Evolutionary conservation across 2,888 invertebrate species (phyloP).

Genomic region (Iselma pallidipennis): DNA sequence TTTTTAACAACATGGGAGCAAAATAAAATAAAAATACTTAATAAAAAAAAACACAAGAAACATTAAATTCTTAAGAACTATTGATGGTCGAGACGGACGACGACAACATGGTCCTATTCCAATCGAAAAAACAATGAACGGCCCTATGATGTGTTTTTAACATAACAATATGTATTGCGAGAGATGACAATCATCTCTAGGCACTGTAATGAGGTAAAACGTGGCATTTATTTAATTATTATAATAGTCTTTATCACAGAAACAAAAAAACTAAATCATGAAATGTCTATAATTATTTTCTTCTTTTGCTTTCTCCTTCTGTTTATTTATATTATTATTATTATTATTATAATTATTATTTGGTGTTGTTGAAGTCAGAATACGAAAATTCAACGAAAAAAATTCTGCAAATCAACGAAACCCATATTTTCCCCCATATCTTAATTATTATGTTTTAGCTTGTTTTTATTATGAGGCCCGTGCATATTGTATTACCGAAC

Average conservation of each 20-base stretch:
- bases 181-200: constrained; percentile 47
- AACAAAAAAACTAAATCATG: constrained; percentile 44
- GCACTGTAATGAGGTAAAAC: constrained; percentile 58
- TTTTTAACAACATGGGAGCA: neutral
- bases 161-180: constrained; percentile 48
- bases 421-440: too few relatives aligned
- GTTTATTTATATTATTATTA: constrained; percentile 21
- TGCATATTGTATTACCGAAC: constrained; percentile 86
- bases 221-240: constrained; percentile 38
- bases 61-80: constrained; percentile 16
- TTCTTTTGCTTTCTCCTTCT: neutral
- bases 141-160: constrained; percentile 6
- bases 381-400: constrained; percentile 20
- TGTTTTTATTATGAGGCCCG: constrained; percentile 62
- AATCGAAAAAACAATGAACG: constrained; percentile 17
- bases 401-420: constrained; percentile 22
- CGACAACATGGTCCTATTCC: too few relatives aligned
- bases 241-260: constrained; percentile 55
- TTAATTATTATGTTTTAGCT: constrained; percentile 4
- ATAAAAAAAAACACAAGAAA: constrained; percentile 30
- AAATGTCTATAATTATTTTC: too few relatives aligned
- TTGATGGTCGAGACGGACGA: constrained; percentile 11
- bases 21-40: constrained; percentile 25
- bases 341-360: constrained; percentile 10
- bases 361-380: constrained; percentile 6